Evolutionary conservation across 2,113 vertebrate species (phyloP).

Genomic region (Mustelus asterias): DNA sequence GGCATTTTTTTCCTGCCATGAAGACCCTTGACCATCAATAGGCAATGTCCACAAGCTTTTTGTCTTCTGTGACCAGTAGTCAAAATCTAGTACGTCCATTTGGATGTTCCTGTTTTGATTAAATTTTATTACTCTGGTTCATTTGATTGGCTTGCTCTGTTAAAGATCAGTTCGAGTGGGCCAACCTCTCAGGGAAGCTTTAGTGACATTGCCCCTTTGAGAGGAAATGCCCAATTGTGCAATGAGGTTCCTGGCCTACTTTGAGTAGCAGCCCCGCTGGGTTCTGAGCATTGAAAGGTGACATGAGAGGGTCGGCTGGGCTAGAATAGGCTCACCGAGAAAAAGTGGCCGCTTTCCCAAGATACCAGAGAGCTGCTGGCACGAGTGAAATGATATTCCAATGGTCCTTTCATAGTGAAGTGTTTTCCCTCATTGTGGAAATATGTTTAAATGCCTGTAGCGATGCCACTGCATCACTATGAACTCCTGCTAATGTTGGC

Average conservation of each 20-base stretch:
- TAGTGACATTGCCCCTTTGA: not conserved
- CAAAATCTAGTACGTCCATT: not conserved
- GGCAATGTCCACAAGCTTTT: not conserved
- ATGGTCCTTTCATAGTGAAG: not conserved
- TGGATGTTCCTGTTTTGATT: not conserved
- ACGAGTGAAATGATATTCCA: not conserved
- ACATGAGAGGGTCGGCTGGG: not conserved
- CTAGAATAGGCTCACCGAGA: not conserved
- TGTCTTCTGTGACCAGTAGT: not conserved
- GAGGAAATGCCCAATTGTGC: not conserved
- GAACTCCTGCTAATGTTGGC: not conserved
- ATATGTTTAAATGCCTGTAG: not conserved
- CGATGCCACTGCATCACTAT: not conserved
- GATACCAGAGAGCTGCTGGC: not conserved
- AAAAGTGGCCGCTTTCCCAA: not conserved
- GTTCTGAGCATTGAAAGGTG: not conserved
- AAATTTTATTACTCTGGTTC: not conserved
- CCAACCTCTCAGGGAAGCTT: not conserved
- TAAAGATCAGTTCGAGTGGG: not conserved
- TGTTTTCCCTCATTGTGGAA: not conserved
- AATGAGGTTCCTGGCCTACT: not conserved
- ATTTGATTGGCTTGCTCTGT: not conserved
- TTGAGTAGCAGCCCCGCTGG: not conserved
- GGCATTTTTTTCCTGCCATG: not conserved
- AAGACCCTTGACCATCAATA: not conserved